Conservation (phyloP, 30 jellyfish, hydroid and myxozoan species). For the Haliclystus octoradiatus region DNA sequence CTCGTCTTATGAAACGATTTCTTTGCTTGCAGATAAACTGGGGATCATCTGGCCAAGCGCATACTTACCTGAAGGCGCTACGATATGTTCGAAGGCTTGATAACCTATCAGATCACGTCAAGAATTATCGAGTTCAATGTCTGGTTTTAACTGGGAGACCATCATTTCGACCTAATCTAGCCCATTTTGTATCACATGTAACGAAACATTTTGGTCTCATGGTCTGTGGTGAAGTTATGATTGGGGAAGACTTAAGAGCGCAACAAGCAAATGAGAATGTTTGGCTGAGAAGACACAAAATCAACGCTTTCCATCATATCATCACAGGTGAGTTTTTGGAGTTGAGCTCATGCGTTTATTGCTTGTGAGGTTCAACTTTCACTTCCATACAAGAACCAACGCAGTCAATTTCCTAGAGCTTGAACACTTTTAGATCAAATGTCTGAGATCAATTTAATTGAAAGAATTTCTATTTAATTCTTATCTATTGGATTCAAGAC, state of each 20-base stretch:
- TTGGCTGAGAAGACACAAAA: conserved; percentile 76
- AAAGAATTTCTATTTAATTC: no score
- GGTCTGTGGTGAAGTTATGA: conserved; percentile 80
- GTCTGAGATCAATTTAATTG: no score
- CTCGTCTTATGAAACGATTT: no score
- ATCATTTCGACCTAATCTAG: conserved; percentile 79
- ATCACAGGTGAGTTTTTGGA: conserved; percentile 41
- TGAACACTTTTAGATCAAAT: no score
- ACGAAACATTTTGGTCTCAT: conserved; percentile 72
- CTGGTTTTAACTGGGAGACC: conserved; percentile 76
- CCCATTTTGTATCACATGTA: conserved; percentile 75
- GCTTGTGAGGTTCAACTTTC: background rate
- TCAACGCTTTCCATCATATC: conserved; percentile 73
- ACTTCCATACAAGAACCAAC: background rate
- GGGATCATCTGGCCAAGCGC: conserved; percentile 97
- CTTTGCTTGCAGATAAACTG: conserved; percentile 58
- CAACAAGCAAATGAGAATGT: conserved; percentile 20
- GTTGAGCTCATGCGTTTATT: background rate
- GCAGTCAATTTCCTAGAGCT: no score
- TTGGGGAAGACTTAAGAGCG: background rate
- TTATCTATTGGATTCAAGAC: no score
- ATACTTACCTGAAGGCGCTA: conserved; percentile 70
- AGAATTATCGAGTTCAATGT: conserved; percentile 75
- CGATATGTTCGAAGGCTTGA: conserved; percentile 64
- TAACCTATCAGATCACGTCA: conserved; percentile 67